These are phyloP conservation scores for Otolemur garnettii DNA, from an alignment of 2,113 vertebrate genomes.

Conservation along the genomic window DNA sequence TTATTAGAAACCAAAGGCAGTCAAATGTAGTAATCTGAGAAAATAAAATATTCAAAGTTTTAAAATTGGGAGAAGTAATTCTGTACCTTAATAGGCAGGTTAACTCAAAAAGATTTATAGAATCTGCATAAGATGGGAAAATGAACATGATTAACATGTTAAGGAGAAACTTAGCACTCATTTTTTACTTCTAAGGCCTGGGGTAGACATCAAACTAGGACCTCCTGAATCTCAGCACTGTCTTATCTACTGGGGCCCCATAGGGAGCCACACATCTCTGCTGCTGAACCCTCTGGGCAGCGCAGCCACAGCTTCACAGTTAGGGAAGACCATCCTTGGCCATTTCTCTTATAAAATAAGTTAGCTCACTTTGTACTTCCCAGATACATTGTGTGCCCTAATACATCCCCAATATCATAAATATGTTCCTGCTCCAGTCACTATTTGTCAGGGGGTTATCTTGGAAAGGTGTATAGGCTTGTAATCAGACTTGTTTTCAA, in stretches of 20 bases:
- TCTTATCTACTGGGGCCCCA: too few relatives aligned
- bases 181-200: neutral
- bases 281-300: fast-evolving
- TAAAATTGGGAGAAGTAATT: slow-evolving; percentile 1
- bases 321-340: neutral
- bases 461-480: neutral
- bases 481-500: neutral
- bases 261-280: neutral
- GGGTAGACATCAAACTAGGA: neutral
- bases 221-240: neutral
- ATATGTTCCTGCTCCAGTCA: neutral
- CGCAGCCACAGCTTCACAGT: neutral
- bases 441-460: neutral
- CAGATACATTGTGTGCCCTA: neutral
- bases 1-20: neutral
- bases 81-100: neutral
- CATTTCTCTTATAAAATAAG: neutral
- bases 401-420: neutral
- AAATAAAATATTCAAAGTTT: slow-evolving; percentile 18
- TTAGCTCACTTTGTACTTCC: neutral
- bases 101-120: neutral
- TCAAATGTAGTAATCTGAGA: neutral
- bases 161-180: neutral
- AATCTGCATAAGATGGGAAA: neutral
- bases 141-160: neutral